Evolutionary conservation across 2,888 invertebrate species (phyloP).

Genomic region (Hirtodrosophila confusa): DNA sequence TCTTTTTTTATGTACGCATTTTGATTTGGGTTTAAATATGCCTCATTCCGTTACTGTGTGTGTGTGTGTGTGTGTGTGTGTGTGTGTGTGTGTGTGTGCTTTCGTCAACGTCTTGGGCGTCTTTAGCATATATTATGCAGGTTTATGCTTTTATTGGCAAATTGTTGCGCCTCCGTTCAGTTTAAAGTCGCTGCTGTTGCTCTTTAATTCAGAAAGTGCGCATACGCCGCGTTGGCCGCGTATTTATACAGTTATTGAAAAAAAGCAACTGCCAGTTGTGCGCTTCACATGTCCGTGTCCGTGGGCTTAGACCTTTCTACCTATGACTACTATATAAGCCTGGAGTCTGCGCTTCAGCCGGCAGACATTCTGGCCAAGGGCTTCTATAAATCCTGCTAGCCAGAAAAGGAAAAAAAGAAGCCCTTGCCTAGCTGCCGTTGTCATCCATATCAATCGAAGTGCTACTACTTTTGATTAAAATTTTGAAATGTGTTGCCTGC

Average conservation of each 20-base stretch:
- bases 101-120: conserved; percentile 34
- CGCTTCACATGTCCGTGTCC: conserved; percentile 28
- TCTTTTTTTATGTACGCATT: conserved; percentile 38
- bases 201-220: conserved; percentile 23
- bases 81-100: conserved; percentile 40
- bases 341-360: conserved; percentile 1
- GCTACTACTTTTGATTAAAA: conserved; percentile 81
- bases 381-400: conserved; percentile 30
- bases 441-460: conserved; percentile 79
- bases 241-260: conserved; percentile 55
- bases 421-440: conserved; percentile 34
- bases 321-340: conserved; percentile 7
- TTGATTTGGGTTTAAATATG: conserved; percentile 64
- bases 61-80: conserved; percentile 32
- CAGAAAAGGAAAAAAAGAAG: conserved; percentile 13
- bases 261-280: conserved; percentile 31
- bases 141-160: conserved; percentile 31
- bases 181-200: conserved; percentile 25
- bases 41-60: conserved; percentile 21
- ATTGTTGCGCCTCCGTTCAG: conserved; percentile 27
- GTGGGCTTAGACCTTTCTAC: neutral
- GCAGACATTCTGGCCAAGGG: conserved; percentile 19
- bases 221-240: conserved; percentile 43
- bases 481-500: conserved; percentile 47
- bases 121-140: conserved; percentile 37